Percentiles rank a stretch among this genome's conserved stretches.
Conservation (phyloP, 2,113 vertebrate species). For the Thinocorus orbignyianus region DNA sequence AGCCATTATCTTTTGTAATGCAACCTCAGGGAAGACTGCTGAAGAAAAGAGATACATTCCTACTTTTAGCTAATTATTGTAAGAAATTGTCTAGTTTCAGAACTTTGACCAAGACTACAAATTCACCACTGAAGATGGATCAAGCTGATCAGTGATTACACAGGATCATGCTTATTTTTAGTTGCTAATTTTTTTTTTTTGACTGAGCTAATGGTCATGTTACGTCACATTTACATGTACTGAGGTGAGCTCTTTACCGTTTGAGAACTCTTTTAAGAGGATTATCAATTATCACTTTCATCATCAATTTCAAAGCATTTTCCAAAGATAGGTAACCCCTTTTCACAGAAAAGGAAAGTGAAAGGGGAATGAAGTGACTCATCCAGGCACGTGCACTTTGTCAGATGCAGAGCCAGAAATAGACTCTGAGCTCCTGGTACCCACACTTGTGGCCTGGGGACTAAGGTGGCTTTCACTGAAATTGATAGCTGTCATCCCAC, state of each 20-base stretch:
- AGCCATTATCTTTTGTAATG: neutral
- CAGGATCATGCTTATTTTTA: neutral
- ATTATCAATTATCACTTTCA: neutral
- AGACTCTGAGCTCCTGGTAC: neutral
- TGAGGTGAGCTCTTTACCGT: neutral
- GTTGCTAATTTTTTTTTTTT: neutral
- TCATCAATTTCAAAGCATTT: neutral
- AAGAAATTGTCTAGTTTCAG: neutral
- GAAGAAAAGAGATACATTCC: neutral
- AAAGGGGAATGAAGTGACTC: neutral
- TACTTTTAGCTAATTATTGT: neutral
- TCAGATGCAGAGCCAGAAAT: neutral
- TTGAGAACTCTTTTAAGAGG: neutral
- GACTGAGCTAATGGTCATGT: neutral
- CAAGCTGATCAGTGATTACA: neutral
- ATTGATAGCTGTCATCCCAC: neutral
- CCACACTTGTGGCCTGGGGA: neutral
- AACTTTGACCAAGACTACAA: neutral
- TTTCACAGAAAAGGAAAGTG: constrained; percentile 54
- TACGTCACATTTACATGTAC: neutral
- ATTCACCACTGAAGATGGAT: neutral
- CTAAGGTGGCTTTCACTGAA: neutral
- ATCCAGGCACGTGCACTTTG: neutral
- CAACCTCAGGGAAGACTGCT: neutral
- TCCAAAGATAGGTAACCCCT: neutral